Evolutionary conservation across 2,797 vertebrate species (phyloP), one percentile per base, ranked within the genome.

Genomic region (Remorina albescens): DNA sequence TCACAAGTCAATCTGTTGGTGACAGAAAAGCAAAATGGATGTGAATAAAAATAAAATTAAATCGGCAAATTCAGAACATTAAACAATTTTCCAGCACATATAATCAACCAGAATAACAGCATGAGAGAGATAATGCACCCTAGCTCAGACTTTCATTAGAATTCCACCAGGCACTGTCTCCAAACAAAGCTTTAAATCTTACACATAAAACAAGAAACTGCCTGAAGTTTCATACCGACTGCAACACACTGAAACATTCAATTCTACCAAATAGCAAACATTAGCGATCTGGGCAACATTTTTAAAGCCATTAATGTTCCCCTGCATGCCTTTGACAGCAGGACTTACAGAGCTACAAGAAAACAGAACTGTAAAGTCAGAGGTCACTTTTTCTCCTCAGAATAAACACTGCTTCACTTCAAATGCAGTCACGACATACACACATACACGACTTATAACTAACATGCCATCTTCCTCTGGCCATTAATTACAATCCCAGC

Each of bases 1-100:
- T 47, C 41, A 12, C 30, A 26, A n/a, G 2, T 53, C 72, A 59
- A 39, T 70, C 67, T 82, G 79, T 13, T n/a, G 32, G 36, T 60
- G 62, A 70, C 36, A 82, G 82, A 89, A 85, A 86, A 73, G 71
- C 47, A 69, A 66, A 37, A 18, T 13, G 1, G 32, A 63, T 53
- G 37, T 5, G 42, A 64, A 66, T 61, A 36, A 16, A 44, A 58
- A 4, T 25, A 42, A 13, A 49, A n/a, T n/a, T n/a, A 28, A 75
- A 60, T 19, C 64, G 23, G 25, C 72, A 23, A 62, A 78, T 36
- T 62, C 34, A 65, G 56, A 28, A 15, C 28, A 51, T 49, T 47
- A 34, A 28, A 34, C 28, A 3, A 74, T 71, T 59, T 54, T 49
- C 28, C 23, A 39, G 46, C n/a, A 42, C 30, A 21, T 61, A 71